Evolutionary conservation across 2,888 invertebrate genomes (phyloP).

Genomic region (Nymphalis c-album): DNA sequence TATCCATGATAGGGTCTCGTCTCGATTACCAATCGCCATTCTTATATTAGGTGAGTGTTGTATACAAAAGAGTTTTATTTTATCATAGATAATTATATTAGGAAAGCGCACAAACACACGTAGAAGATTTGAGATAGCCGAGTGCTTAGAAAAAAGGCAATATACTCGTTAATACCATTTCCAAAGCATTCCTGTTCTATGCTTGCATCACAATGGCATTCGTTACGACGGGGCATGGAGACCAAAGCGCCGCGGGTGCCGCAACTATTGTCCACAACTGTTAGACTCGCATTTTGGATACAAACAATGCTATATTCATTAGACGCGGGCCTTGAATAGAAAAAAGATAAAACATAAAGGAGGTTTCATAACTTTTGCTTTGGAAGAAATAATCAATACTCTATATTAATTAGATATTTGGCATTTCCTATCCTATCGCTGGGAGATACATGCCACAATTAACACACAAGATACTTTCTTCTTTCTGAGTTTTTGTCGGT

Average conservation of each 20-base stretch:
- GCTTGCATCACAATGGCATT: constrained; percentile 17
- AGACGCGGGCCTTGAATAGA: neutral
- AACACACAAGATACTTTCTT: too few relatives aligned
- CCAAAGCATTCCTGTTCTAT: constrained; percentile 1
- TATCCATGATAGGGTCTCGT: too few relatives aligned
- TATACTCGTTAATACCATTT: neutral
- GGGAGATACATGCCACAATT: neutral
- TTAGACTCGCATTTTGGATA: constrained; percentile 10
- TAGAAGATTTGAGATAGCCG: too few relatives aligned
- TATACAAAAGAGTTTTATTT: too few relatives aligned
- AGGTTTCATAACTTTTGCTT: neutral
- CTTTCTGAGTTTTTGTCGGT: too few relatives aligned
- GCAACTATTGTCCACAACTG: constrained; percentile 27
- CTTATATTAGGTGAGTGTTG: too few relatives aligned
- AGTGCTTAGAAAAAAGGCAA: too few relatives aligned
- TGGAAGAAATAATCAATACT: neutral
- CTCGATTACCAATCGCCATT: too few relatives aligned
- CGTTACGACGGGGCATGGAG: constrained; percentile 7
- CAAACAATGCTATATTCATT: constrained; percentile 20
- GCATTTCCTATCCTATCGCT: neutral
- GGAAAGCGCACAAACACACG: too few relatives aligned
- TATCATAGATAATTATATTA: too few relatives aligned
- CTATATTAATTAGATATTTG: neutral
- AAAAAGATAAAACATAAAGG: constrained; percentile 9
- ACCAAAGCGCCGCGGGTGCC: constrained; percentile 27